Conservation (phyloP, 2,113 vertebrate genomes). For the Laterallus jamaicensis region DNA sequence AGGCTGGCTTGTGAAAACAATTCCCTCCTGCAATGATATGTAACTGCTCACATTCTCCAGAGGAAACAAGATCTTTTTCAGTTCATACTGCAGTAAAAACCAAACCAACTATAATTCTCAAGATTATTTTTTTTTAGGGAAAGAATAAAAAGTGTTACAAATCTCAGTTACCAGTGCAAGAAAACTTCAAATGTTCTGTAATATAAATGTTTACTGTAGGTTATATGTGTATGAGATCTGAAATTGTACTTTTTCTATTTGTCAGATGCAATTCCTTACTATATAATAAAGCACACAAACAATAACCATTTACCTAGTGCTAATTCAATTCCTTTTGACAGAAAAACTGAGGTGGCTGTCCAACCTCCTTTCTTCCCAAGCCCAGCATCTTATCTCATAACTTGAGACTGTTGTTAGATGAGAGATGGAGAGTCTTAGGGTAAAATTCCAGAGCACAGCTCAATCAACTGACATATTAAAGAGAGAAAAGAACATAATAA, state of each 20-base stretch:
- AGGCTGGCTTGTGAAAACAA: conserved; percentile 15
- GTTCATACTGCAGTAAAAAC: not conserved
- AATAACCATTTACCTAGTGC: not conserved
- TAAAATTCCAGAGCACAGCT: not conserved
- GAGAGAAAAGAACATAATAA: not conserved
- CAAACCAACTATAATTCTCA: not conserved
- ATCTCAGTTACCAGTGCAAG: not conserved
- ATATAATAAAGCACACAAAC: not conserved
- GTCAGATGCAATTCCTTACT: not conserved
- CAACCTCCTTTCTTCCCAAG: not conserved
- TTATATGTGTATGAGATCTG: not conserved
- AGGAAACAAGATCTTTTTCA: not conserved
- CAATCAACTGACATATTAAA: not conserved
- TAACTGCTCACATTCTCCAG: not conserved
- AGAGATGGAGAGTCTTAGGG: not conserved
- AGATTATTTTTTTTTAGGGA: not conserved
- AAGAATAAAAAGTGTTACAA: not conserved
- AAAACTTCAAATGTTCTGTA: not conserved
- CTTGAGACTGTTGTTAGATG: not conserved
- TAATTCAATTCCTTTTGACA: conserved; percentile 5
- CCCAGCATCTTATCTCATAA: not conserved
- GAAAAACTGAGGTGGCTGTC: not conserved
- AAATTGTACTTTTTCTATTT: not conserved
- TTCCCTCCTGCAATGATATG: conserved; percentile 11
- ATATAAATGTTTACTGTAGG: not conserved